Conservation (phyloP, 2,113 vertebrate species). For the Esox niger region DNA sequence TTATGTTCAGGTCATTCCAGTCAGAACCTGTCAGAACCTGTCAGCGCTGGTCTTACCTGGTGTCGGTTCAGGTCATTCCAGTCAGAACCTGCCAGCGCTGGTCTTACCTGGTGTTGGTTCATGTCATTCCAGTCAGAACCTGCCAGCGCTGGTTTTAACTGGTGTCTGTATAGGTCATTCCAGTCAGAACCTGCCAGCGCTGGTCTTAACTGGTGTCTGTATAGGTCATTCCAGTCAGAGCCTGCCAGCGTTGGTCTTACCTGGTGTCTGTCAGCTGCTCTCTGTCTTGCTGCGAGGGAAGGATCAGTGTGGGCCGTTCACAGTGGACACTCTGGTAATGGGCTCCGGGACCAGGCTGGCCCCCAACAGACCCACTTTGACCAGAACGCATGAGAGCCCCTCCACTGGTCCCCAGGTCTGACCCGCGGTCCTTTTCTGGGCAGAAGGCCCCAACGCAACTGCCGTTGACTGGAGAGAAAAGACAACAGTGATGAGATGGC, state of each 20-base stretch:
- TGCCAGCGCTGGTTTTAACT: no score
- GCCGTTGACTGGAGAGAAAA: conserved; percentile 76
- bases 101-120: no score
- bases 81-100: no score
- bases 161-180: no score
- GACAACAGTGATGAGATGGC: conserved; percentile 1
- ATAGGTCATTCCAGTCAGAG: background rate
- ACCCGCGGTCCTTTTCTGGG: conserved; percentile 75
- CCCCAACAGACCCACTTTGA: conserved; percentile 73
- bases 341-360: conserved; percentile 63
- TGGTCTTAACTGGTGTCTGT: no score
- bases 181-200: no score
- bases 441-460: conserved; percentile 71
- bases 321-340: conserved; percentile 72
- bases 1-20: no score
- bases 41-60: no score
- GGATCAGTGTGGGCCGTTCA: conserved; percentile 69
- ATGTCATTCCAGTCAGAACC: no score
- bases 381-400: conserved; percentile 72
- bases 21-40: no score
- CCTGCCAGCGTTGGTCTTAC: conserved; percentile 56
- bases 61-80: no score
- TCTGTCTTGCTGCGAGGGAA: conserved; percentile 68
- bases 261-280: conserved; percentile 71
- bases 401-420: conserved; percentile 69